These are phyloP conservation scores for Catalaphyllia jardinei DNA, from an alignment of 64 coral and sea anemone species.

Conservation along the genomic window DNA sequence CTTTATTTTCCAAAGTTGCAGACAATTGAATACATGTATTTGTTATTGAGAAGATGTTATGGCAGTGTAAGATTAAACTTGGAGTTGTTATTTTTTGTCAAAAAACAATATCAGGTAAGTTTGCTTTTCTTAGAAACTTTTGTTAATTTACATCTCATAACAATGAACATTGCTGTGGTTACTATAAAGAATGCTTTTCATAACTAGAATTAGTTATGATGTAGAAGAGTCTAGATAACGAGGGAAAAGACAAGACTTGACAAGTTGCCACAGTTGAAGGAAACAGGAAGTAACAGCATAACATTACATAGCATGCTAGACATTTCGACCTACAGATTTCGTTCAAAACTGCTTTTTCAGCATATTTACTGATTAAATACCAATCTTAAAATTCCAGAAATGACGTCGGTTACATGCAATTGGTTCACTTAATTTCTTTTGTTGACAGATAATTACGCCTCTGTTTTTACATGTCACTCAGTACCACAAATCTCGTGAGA, in stretches of 20 bases:
- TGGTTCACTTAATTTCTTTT: background rate
- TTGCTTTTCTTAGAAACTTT: background rate
- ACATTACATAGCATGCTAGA: background rate
- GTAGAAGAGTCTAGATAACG: background rate
- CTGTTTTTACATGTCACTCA: background rate
- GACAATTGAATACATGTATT: background rate
- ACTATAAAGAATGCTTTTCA: background rate
- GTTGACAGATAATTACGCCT: background rate
- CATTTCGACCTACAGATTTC: background rate
- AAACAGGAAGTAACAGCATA: background rate
- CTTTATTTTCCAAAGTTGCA: background rate
- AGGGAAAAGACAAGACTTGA: background rate
- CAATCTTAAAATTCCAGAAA: background rate
- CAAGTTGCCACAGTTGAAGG: background rate
- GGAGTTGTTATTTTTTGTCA: background rate
- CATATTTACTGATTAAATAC: background rate
- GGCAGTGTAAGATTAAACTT: background rate
- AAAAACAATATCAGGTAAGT: background rate
- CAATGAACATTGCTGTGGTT: conserved; percentile 2
- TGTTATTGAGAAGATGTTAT: background rate
- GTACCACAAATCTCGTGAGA: background rate
- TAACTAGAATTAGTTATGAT: background rate
- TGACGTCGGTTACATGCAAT: background rate
- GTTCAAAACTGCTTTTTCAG: conserved; percentile 7
- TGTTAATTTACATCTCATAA: background rate